Base-by-base conservation (phyloP, 1,140 invertebrate species). In the Teleopsis dalmanni region DNA sequence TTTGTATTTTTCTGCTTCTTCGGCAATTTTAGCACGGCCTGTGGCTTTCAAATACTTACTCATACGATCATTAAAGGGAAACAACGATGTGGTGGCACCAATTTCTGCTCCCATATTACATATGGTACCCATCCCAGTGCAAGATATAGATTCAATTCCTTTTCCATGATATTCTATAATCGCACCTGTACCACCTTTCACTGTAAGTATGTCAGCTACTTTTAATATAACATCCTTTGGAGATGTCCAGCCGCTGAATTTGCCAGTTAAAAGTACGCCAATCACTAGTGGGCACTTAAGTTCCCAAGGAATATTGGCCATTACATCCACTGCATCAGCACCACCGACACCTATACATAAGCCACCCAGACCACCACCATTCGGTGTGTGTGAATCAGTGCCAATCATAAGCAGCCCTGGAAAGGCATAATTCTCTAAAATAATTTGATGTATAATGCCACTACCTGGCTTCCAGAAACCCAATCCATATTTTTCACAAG, bases 61-160 rank as follows among this genome's bases (percentile, higher is more conserved):
- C 95, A 99, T 99, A 53, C 94, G 80, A 16, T 79, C 75, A 72
- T 98, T 99, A 80, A 88, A 99, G 0, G 97, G 96, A 76, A 99
- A 99, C 19, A 99, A 76, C 57, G 78, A 71, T 5, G 97, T 99
- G 9, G 97, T 99, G 2, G 97, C 97, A 56, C 97, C 97, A 60
- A 99, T 99, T 76, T 99, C 97, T 56, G 97, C 97, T 50, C 97
- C 97, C 97, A 99, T 99, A 75, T 99, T 99, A 72, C 97, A 99
- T 71, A 99, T 98, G 23, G 95, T 99, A 9, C 91, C 95, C 93
- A 98, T 98, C 46, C 95, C 96, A 27, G 96, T 99, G 71, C 95
- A 98, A 14, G 95, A 98, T 60, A 99, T 95, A 29, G 91, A 94
- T 62, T 99, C 92, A 0, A 98, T 93, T 31, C 96, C 96, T 27